Evolutionary conservation across 2,888 invertebrate genomes (phyloP).

Genomic region (Meiosimyza decipiens): DNA sequence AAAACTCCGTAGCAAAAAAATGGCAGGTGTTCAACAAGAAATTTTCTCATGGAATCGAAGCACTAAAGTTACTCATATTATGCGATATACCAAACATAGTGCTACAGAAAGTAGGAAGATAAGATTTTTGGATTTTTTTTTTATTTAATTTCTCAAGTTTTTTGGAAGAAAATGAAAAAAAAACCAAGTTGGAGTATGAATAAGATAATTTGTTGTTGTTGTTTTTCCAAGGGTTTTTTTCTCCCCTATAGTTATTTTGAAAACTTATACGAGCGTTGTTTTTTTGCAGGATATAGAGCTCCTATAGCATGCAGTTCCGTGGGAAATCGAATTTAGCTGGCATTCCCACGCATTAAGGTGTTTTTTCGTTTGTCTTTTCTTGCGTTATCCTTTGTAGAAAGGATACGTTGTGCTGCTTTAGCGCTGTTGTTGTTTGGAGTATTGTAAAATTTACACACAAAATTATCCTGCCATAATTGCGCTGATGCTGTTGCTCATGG

Average conservation of each 20-base stretch:
- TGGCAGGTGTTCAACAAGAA: slow-evolving; percentile 65
- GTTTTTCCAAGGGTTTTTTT: slow-evolving; percentile 32
- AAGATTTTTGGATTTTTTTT: slow-evolving; percentile 15
- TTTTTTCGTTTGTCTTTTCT: slow-evolving; percentile 21
- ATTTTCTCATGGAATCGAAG: slow-evolving; percentile 59
- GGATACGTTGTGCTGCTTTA: slow-evolving; percentile 18
- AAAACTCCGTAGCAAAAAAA: slow-evolving; percentile 57
- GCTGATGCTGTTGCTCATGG: slow-evolving; percentile 12
- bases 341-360: slow-evolving; percentile 58
- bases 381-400: background rate
- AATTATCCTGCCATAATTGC: slow-evolving; percentile 21
- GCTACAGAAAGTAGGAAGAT: slow-evolving; percentile 19
- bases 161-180: background rate
- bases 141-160: slow-evolving; percentile 6
- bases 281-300: slow-evolving; percentile 40
- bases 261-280: slow-evolving; percentile 33
- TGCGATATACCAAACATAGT: background rate
- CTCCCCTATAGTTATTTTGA: background rate
- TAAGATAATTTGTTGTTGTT: background rate
- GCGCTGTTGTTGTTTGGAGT: too few species aligned
- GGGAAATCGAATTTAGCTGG: slow-evolving; percentile 56
- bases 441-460: background rate
- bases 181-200: slow-evolving; percentile 19
- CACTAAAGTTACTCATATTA: too few species aligned
- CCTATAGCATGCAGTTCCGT: slow-evolving; percentile 41